Percentiles rank a stretch among this genome's conserved stretches.
phyloP scores from a whole-genome alignment of 2,113 vertebrate species.

The Phycodurus eques region DNA sequence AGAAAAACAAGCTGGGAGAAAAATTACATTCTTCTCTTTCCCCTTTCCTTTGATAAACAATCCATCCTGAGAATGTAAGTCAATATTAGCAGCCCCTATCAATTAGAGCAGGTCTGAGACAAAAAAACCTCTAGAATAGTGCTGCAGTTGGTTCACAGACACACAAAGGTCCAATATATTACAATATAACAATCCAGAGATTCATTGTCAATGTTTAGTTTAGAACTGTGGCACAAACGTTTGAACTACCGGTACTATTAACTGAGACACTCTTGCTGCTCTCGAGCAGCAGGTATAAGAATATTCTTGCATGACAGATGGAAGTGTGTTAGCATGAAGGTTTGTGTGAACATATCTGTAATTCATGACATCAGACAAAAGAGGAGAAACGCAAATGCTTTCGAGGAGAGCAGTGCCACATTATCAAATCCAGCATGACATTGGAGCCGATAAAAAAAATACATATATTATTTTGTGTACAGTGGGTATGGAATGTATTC shows the following conservation, averaged over 20 bases:
- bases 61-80: conserved; percentile 57
- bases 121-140: conserved; percentile 52
- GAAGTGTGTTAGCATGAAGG: conserved; percentile 44
- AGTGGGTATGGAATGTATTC: too few species aligned
- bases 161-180: conserved; percentile 29
- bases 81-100: conserved; percentile 66
- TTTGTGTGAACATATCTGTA: conserved; percentile 58
- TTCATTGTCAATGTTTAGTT: conserved; percentile 57
- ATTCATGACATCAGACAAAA: conserved; percentile 48
- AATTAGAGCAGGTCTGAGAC: conserved; percentile 53
- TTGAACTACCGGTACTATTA: conserved; percentile 36
- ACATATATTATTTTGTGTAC: background rate
- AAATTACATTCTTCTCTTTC: conserved; percentile 39
- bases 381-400: conserved; percentile 46
- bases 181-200: conserved; percentile 49
- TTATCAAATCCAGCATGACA: conserved; percentile 52
- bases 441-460: conserved; percentile 40
- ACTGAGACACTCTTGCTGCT: conserved; percentile 29
- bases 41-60: conserved; percentile 62
- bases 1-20: conserved; percentile 47
- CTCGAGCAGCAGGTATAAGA: conserved; percentile 46
- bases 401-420: conserved; percentile 43
- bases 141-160: conserved; percentile 34
- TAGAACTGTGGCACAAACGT: conserved; percentile 17
- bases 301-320: conserved; percentile 43